Percentiles rank a stretch among this genome's conserved stretches.
These are phyloP conservation scores for Indicator indicator DNA, from an alignment of 2,113 vertebrate genomes.

Conservation along the genomic window DNA sequence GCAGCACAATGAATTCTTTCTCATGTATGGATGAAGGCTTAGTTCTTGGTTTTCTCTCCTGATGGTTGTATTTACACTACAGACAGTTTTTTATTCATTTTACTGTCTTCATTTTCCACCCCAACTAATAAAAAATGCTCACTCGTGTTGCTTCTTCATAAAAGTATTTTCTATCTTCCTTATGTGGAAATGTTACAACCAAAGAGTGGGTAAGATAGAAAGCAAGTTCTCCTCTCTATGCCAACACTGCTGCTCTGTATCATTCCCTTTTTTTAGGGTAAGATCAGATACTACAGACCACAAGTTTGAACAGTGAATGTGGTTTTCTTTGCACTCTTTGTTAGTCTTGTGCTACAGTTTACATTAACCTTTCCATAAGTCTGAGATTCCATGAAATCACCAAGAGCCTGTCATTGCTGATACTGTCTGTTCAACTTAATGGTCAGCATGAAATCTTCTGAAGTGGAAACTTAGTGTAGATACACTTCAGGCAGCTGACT, in stretches of 20 bases:
- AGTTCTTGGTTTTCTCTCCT: background rate
- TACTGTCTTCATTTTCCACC: background rate
- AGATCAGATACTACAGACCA: background rate
- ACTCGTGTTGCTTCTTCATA: background rate
- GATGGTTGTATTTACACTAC: background rate
- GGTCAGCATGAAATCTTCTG: background rate
- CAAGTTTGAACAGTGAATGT: background rate
- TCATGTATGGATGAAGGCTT: background rate
- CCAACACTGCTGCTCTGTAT: background rate
- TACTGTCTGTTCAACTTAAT: background rate
- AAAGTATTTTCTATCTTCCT: background rate
- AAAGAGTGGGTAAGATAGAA: background rate
- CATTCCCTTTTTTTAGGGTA: background rate
- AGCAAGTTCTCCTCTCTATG: background rate
- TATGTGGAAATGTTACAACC: conserved; percentile 24
- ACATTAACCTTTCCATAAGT: background rate
- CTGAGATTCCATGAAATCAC: background rate
- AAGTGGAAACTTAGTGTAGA: background rate
- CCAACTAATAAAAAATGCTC: background rate
- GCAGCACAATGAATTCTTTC: background rate
- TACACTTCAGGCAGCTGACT: background rate
- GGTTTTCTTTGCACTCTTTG: background rate
- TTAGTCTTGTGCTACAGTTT: background rate
- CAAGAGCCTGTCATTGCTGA: background rate
- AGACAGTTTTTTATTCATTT: background rate